Conservation (phyloP, 2,888 invertebrate species). For the Tortricodes alternella region DNA sequence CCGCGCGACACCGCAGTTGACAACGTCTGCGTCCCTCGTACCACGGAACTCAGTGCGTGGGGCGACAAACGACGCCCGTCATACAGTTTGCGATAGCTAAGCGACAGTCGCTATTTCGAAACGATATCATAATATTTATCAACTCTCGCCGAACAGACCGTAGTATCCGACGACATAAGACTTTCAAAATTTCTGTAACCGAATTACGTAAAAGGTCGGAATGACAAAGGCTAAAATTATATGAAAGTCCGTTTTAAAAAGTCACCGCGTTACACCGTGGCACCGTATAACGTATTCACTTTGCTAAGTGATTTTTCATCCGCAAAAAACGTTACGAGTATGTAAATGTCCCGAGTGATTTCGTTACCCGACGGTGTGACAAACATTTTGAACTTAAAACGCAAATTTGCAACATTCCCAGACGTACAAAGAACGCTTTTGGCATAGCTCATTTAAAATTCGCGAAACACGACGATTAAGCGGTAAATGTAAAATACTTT, state of each 20-base stretch:
- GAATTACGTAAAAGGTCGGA: conserved; percentile 34
- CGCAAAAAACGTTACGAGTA: not conserved
- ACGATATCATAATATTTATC: no score
- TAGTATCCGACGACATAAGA: conserved; percentile 18
- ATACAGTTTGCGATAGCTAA: no score
- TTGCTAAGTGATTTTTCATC: not conserved
- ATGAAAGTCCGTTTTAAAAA: conserved; percentile 9
- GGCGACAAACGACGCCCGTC: no score
- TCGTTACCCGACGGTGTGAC: conserved; percentile 7
- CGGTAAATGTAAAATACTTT: conserved; percentile 43
- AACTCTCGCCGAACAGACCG: no score
- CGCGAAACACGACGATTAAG: conserved; percentile 42
- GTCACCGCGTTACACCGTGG: conserved; percentile 18
- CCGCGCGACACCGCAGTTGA: no score
- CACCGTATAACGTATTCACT: not conserved
- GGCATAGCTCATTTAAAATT: conserved; percentile 41
- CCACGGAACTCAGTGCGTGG: no score
- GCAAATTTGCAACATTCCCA: conserved; percentile 30
- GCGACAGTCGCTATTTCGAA: no score
- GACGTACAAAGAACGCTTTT: conserved; percentile 38
- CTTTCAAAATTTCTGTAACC: conserved; percentile 23
- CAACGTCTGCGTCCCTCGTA: no score
- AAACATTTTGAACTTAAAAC: conserved; percentile 12
- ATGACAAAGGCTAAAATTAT: conserved; percentile 34
- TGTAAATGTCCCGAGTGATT: conserved; percentile 3